Evolutionary conservation across 2,888 invertebrate species (phyloP), one percentile per base, ranked within the genome.

Genomic region (Brachyptera putata): DNA sequence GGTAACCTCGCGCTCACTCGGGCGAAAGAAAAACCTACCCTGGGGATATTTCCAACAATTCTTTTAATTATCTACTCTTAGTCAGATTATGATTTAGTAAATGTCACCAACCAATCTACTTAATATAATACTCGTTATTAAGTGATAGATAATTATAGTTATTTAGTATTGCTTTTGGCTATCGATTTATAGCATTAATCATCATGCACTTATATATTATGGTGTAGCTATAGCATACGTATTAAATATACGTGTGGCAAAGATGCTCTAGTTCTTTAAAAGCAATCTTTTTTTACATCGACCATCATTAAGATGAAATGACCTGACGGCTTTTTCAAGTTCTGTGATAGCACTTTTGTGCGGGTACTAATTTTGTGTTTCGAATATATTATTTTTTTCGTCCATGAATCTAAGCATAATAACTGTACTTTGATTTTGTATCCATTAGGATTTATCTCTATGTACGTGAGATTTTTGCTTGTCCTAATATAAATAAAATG

Each of bases 31-130:
- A n/a, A n/a, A n/a, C n/a, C n/a, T n/a, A n/a, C n/a, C n/a, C n/a
- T n/a, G n/a, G 30, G 30, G 30, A 5, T 5, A 30, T 30, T 7
- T 7, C 7, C 30, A 30, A 30, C 11, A 30, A 30, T 30, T 30
- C 21, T 36, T 46, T 46, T 53, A 53, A 53, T 34, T 53, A 36
- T 36, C 30, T 34, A 39, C 16, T 39, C 43, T 43, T 30, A 46
- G 22, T 21, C 24, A 24, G 22, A 36, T 22, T 53, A 53, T 36
- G 18, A 53, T 36, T 53, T 53, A 53, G 36, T 53, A 11, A 36
- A 53, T 53, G 53, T 53, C 53, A 53, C 53, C 53, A 53, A 53
- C 53, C 53, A 53, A 53, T 53, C 53, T 53, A 53, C 34, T 53
- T 53, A 36, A 53, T 18, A 53, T 53, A 53, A 53, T 53, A 53